These are phyloP conservation scores for Drosophila cardini DNA, from an alignment of 1,140 invertebrate species.

Conservation along the genomic window DNA sequence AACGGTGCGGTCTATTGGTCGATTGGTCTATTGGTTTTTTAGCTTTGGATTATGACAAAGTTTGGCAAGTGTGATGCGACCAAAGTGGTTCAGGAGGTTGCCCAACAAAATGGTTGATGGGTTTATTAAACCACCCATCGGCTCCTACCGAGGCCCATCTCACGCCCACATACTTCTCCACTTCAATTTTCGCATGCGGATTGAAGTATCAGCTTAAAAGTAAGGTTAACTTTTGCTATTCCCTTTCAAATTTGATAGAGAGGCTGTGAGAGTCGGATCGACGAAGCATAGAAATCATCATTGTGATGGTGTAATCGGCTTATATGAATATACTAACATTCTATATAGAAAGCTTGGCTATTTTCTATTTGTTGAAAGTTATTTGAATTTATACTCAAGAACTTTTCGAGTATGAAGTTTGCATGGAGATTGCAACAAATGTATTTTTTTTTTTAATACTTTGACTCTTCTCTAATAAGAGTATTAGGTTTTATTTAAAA, in stretches of 20 bases:
- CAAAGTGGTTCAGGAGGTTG: conserved; percentile 5
- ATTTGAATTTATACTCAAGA: no score
- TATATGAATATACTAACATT: conserved; percentile 15
- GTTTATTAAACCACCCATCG: conserved; percentile 23
- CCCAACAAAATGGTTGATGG: conserved; percentile 25
- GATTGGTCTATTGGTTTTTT: conserved; percentile 77
- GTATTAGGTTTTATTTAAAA: no score
- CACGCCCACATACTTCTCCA: no score
- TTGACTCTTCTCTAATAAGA: no score
- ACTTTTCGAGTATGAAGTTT: no score
- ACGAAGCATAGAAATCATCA: conserved; percentile 35
- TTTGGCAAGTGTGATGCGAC: conserved; percentile 42
- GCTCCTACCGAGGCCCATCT: no score
- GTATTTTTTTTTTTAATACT: no score
- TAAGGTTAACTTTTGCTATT: conserved; percentile 14
- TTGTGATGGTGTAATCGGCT: conserved; percentile 47
- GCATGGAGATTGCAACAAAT: no score
- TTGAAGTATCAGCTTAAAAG: conserved; percentile 21
- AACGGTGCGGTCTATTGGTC: conserved; percentile 49
- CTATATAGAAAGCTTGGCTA: background rate
- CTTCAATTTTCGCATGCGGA: background rate
- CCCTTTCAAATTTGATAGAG: conserved; percentile 13
- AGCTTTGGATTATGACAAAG: conserved; percentile 79
- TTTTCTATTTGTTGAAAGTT: no score
- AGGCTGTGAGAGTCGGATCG: conserved; percentile 7